Conservation (phyloP, 2,888 invertebrate species). For the Caenorhabditis afra region DNA sequence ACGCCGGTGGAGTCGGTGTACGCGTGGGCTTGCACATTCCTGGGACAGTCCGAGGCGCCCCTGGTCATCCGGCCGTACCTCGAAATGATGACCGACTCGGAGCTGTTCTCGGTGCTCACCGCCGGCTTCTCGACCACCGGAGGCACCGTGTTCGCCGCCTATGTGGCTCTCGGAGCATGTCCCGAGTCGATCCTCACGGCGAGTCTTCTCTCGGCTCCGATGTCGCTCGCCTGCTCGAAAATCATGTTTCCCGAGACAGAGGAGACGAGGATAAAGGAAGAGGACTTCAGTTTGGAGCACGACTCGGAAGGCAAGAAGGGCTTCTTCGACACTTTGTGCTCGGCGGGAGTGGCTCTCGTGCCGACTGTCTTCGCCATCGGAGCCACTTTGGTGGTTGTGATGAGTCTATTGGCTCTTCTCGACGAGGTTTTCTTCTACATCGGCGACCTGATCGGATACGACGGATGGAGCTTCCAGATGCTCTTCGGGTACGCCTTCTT, state of each 20-base stretch:
- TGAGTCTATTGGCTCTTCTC: slow-evolving; percentile 90
- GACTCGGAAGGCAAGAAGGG: slow-evolving; percentile 48
- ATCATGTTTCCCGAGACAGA: slow-evolving; percentile 93
- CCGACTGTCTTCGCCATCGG: slow-evolving; percentile 90
- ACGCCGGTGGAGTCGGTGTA: slow-evolving; percentile 95
- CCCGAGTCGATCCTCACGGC: slow-evolving; percentile 87
- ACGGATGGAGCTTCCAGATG: slow-evolving; percentile 83
- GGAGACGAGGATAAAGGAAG: slow-evolving; percentile 85
- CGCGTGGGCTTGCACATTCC: slow-evolving; percentile 92
- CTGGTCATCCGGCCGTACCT: slow-evolving; percentile 92
- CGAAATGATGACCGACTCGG: slow-evolving; percentile 89
- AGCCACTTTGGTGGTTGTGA: slow-evolving; percentile 93
- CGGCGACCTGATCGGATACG: slow-evolving; percentile 87
- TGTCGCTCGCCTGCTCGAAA: slow-evolving; percentile 91
- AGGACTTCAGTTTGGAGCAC: slow-evolving; percentile 84
- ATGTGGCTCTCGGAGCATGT: slow-evolving; percentile 83
- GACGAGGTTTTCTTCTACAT: slow-evolving; percentile 89
- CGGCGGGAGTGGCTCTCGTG: slow-evolving; percentile 81
- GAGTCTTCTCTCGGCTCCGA: slow-evolving; percentile 96
- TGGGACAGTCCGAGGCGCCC: slow-evolving; percentile 89
- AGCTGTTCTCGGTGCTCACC: slow-evolving; percentile 93
- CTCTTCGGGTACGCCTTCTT: slow-evolving; percentile 92
- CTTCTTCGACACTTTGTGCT: slow-evolving; percentile 38
- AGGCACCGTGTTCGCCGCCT: slow-evolving; percentile 92
- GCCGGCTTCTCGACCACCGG: slow-evolving; percentile 96